Conservation (phyloP, 2,888 invertebrate genomes). For the Invenusta paracnida region DNA sequence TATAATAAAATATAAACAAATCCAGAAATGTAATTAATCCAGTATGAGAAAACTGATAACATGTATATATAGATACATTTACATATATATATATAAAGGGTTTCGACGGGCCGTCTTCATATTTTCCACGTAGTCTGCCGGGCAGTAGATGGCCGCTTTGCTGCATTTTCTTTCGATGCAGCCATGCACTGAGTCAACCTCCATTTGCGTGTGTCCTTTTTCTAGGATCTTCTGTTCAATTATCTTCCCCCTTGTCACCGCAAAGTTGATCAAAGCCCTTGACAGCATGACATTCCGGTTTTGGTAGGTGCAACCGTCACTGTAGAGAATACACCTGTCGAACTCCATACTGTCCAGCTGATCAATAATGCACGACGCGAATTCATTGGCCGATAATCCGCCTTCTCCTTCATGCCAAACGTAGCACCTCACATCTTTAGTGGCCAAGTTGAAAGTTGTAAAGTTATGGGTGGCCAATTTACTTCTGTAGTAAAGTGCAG, state of each 20-base stretch:
- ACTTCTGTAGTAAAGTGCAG: slow-evolving; percentile 45
- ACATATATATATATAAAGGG: no score
- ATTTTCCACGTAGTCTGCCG: not conserved
- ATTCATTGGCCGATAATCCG: slow-evolving; percentile 42
- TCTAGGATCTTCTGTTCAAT: slow-evolving; percentile 46
- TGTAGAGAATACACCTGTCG: slow-evolving; percentile 43
- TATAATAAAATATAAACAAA: no score
- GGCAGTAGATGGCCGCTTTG: not conserved
- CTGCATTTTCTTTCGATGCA: slow-evolving; percentile 44
- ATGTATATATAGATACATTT: no score
- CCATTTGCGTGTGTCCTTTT: slow-evolving; percentile 47
- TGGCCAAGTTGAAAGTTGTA: slow-evolving; percentile 41
- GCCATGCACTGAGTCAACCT: slow-evolving; percentile 47
- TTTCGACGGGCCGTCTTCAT: not conserved
- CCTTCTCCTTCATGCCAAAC: slow-evolving; percentile 48
- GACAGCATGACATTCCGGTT: slow-evolving; percentile 45
- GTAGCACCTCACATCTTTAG: slow-evolving; percentile 42
- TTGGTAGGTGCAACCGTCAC: slow-evolving; percentile 47
- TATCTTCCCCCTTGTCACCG: slow-evolving; percentile 35
- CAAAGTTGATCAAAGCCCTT: slow-evolving; percentile 44
- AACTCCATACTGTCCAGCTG: not conserved
- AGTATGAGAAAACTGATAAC: no score
- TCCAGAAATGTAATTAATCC: no score
- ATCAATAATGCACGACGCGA: not conserved
- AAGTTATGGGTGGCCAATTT: slow-evolving; percentile 38